phyloP scores from a whole-genome alignment of 2,113 vertebrate species.

The Pluvianellus socialis region DNA sequence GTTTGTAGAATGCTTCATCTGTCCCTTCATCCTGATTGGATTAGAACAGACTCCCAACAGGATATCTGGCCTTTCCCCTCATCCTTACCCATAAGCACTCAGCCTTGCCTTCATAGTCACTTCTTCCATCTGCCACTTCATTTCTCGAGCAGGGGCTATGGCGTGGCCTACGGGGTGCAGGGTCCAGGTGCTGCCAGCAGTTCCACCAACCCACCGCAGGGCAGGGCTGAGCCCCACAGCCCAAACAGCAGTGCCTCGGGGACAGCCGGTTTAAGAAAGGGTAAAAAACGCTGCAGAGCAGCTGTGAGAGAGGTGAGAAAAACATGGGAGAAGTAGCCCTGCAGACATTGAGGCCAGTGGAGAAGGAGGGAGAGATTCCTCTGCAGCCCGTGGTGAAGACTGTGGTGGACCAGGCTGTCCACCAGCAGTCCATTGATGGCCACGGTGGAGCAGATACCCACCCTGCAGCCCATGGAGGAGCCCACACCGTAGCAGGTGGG shows the following conservation, averaged over 20 bases:
- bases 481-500: rapidly evolving
- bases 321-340: background rate
- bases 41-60: no score
- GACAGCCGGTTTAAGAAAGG: background rate
- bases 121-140: background rate
- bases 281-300: background rate
- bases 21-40: no score
- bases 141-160: no score
- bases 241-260: rapidly evolving
- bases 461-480: background rate
- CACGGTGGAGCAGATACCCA: background rate
- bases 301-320: background rate
- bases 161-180: rapidly evolving
- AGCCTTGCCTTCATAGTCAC: no score
- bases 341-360: background rate
- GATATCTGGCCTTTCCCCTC: no score
- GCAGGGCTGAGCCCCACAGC: rapidly evolving
- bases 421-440: background rate
- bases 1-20: no score
- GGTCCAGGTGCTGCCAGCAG: rapidly evolving
- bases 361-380: background rate
- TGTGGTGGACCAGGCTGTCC: background rate
- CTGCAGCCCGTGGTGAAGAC: background rate
- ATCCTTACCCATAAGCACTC: no score
- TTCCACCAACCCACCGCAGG: rapidly evolving